Percentiles rank a stretch among this genome's conserved stretches.
These are phyloP conservation scores for Rhinogobio ventralis DNA, from an alignment of 2,797 vertebrate genomes.

Conservation along the genomic window DNA sequence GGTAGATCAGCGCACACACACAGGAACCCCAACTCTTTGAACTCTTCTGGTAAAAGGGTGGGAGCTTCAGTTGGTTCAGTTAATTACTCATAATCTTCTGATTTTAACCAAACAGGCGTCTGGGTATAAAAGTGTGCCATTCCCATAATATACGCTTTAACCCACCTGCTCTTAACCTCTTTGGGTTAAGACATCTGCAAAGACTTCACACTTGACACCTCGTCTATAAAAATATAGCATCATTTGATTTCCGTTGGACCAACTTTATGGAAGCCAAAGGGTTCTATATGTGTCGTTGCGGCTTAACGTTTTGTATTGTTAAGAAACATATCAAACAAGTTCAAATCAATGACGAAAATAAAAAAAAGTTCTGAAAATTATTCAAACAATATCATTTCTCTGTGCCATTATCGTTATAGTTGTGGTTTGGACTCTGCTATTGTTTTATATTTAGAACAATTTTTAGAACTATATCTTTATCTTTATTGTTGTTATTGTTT, in stretches of 20 bases:
- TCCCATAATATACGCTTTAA: neutral
- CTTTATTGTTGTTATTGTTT: neutral
- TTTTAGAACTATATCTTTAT: neutral
- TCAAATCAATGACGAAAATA: neutral
- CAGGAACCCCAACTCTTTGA: conserved; percentile 15
- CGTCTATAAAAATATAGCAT: neutral
- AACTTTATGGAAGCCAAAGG: neutral
- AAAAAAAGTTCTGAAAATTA: neutral
- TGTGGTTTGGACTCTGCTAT: neutral
- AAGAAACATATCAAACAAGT: neutral
- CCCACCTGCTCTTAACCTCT: neutral
- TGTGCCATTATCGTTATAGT: neutral
- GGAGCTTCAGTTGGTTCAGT: neutral
- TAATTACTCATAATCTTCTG: conserved; percentile 21
- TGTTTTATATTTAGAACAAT: neutral
- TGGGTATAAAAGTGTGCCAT: neutral
- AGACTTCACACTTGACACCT: conserved; percentile 6
- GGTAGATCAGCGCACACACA: conserved; percentile 32
- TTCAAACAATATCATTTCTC: neutral
- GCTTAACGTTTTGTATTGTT: neutral
- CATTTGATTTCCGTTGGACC: neutral
- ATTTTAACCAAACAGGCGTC: neutral
- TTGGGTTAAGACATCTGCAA: neutral
- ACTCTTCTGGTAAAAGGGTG: conserved; percentile 42
- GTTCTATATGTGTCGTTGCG: neutral